Evolutionary conservation across 2,888 invertebrate genomes (phyloP).

Genomic region (Lepidochitona cinerea): DNA sequence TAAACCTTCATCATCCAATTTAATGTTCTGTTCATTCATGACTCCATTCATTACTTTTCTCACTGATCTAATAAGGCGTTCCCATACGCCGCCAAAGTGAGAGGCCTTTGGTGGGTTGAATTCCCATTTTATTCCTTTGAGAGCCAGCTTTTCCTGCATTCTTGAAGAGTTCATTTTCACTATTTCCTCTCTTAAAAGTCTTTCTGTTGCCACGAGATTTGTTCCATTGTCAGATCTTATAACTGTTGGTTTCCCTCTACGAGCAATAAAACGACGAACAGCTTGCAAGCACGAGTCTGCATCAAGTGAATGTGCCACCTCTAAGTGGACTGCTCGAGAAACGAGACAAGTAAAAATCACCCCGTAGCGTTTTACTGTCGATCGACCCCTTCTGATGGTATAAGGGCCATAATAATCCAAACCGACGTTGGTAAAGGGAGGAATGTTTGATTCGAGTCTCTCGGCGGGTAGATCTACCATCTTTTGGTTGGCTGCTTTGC

Average conservation of each 20-base stretch:
- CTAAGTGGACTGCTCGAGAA: constrained; percentile 23
- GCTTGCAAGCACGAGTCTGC: constrained; percentile 23
- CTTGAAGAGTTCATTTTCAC: constrained; percentile 18
- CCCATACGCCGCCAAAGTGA: constrained; percentile 33
- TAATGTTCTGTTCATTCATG: constrained; percentile 10
- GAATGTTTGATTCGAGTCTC: constrained; percentile 7
- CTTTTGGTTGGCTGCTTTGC: constrained; percentile 3
- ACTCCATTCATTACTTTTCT: constrained; percentile 22
- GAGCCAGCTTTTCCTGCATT: constrained; percentile 17
- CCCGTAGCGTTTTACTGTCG: constrained; percentile 23
- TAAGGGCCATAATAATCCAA: constrained; percentile 27
- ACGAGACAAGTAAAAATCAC: constrained; percentile 28
- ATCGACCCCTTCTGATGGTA: constrained; percentile 20
- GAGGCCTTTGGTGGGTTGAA: constrained; percentile 33
- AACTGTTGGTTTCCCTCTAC: constrained; percentile 13
- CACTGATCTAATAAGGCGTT: constrained; percentile 27
- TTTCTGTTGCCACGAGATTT: constrained; percentile 26
- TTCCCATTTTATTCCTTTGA: constrained; percentile 24
- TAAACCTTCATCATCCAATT: constrained; percentile 29
- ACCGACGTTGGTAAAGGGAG: constrained; percentile 17
- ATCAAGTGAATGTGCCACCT: constrained; percentile 19
- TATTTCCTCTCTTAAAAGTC: constrained; percentile 24
- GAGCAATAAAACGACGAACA: constrained; percentile 19
- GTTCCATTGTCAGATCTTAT: constrained; percentile 23
- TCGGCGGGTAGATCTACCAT: constrained; percentile 27